Base-by-base conservation (phyloP, 1,140 invertebrate species). In the Drosophila kikkawai region DNA sequence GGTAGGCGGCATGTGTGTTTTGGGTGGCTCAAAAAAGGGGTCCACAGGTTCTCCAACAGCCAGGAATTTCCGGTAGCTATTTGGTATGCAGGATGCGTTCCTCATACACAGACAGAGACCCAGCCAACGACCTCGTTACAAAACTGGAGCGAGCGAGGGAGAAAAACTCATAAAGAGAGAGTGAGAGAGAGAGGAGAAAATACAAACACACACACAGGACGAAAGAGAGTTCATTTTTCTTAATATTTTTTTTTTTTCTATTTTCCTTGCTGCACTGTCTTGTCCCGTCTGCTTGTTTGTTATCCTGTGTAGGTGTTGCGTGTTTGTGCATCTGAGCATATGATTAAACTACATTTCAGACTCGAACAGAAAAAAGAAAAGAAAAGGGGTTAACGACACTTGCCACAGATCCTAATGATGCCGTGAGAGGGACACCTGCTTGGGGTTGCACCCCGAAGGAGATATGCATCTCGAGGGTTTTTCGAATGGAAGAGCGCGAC, bases 291-390 rank as follows among this genome's bases (percentile, higher is more conserved):
- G 69, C 57, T 61, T 78, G 69, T 41, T 47, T 79, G 76, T 63
- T 63, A 69, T 61, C 71, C 75, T 60, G 70, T 65, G 82, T 86
- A 78, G 83, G 77, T 88, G 83, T 83, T 87, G 80, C 84, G 85
- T 87, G 84, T 88, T 87, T 87, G 80, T 75, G 84, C 84, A 87
- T 87, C 78, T 87, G 77, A 84, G 84, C 85, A 87, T 83, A 84
- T 87, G 84, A 87, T 87, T 87, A 87, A 81, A 88, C 84, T 87
- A 87, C 84, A 88, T 87, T 88, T 88, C 69, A 66, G 48, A 19
- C 39, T 41, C 12, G 19, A 12, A 36, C n/a, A 45, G 22, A 19
- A 22, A 42, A 32, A 19, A 53, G 36, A 45, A 39, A 47, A 37
- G 26, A 76, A 76, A 79, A 79, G 75, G 76, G 76, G 76, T 79